Base-by-base conservation (phyloP, 2,797 vertebrate species). In the Aulostomus chinensis region DNA sequence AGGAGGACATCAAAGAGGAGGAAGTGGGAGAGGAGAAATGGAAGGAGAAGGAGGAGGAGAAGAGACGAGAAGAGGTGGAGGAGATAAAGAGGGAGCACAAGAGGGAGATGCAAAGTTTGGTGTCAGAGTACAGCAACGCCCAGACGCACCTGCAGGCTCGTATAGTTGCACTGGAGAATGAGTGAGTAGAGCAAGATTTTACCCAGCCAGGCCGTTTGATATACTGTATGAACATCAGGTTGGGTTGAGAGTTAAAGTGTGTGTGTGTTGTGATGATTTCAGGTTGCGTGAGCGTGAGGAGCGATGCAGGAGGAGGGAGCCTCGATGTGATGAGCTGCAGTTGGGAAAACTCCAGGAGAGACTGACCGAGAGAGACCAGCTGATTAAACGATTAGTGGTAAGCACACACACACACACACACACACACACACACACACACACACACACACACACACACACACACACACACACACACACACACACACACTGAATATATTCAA, bases 381-480 rank as follows among this genome's bases (percentile, higher is more conserved):
- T 94, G 80, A 95, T 94, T 61, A 94, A 93, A 78, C 88, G 93
- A 72, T 81, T 98, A 54, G 86, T 91, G 91, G 97, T 98, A 83
- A 93, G 94, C 66, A 21, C 3, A 11, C 29, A 54, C 12, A 5
- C 66, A 40, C 31, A 31, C 25, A 11, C 30, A 49, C 25, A 15
- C 46, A 28, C 12, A 5, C 24, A 50, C 33, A 51, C n/a, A 33
- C 26, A 37, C 7, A 14, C 9, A 2, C 12, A 41, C 35, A 37
- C 33, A 16, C 6, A 22, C n/a, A n/a, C n/a, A n/a, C n/a, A n/a
- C n/a, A n/a, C n/a, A n/a, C n/a, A n/a, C n/a, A n/a, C n/a, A n/a
- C n/a, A n/a, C n/a, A n/a, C 34, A 46, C 34, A 16, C 28, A 33
- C 26, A 37, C 7, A 14, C 9, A 2, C 12, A 41, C 35, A 37